phyloP scores from a whole-genome alignment of 2,113 vertebrate species.

The Cnemophilus loriae region DNA sequence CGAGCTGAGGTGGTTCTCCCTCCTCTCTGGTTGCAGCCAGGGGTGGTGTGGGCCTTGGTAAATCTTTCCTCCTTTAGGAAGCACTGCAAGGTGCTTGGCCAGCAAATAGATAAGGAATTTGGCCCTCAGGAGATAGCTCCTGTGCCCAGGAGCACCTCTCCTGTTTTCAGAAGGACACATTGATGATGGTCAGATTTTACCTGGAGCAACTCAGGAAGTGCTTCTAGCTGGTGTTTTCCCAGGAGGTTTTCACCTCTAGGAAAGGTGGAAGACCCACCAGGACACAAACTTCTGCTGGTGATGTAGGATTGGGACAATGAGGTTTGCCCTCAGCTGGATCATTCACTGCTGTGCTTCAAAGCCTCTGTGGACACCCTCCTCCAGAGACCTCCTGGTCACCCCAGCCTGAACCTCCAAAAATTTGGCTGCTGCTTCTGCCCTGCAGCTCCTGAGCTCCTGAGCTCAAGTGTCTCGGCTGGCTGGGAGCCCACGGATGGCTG shows the following conservation, averaged over 20 bases:
- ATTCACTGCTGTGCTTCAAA: not conserved
- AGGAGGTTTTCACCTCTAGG: not conserved
- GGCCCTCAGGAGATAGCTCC: not conserved
- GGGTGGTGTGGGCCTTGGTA: accelerated
- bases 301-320: not conserved
- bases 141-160: not conserved
- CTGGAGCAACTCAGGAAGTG: not conserved
- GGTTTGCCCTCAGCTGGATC: not conserved
- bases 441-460: not conserved
- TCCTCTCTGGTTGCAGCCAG: not conserved
- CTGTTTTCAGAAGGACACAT: not conserved
- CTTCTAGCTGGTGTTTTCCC: not conserved
- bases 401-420: not conserved
- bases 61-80: not conserved
- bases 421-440: not conserved
- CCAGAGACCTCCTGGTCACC: not conserved
- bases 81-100: not conserved
- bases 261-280: not conserved
- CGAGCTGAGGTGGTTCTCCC: not conserved
- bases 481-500: not conserved
- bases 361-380: not conserved
- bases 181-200: not conserved
- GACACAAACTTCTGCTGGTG: not conserved
- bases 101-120: not conserved
- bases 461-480: not conserved